Evolutionary conservation across 1,140 invertebrate species (phyloP), one percentile per base, ranked within the genome.

Genomic region (Atta cephalotes): DNA sequence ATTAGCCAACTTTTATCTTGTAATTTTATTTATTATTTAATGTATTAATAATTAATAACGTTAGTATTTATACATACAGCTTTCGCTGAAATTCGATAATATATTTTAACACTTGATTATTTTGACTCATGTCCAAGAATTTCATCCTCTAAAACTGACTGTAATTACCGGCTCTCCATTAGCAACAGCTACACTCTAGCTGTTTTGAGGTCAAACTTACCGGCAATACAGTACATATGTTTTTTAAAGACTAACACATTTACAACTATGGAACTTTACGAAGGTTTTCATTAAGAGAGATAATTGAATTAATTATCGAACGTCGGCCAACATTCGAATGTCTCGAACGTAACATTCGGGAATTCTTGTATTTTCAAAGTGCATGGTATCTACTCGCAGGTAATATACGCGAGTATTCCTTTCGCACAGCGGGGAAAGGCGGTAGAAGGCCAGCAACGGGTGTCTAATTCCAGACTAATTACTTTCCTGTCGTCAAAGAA

Each of bases 391-490:
- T 25, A 1, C 6, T 65, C 18, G n/a, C 45, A 77, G 21, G 51
- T 81, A 58, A 81, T 56, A 71, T 35, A 71, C 31, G 31, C 31
- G 21, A 80, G 28, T 7, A 18, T 60, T 81, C 14, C 18, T 35
- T 31, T 39, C 16, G 58, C 31, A 28, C 31, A 71, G 21, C 21
- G 18, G 70, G 88, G 89, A 92, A 91, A 90, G 84, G 89, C 78
- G 89, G 86, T 35, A 87, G 71, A 87, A 66, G 21, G 84, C 86
- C 87, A 88, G 51, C 66, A 81, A 88, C 79, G 91, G 89, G 89
- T 90, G 90, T 93, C 92, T 93, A 93, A 92, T 93, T 93, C 88
- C 88, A 89, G 79, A 86, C 87, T 94, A 94, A 94, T 94, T 91
- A 91, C 89, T 91, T 94, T 92, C 45, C 87, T 87, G 87, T 91